These are phyloP conservation scores for Tethya wilhelma DNA, from an alignment of 37 sponge, comb jelly and placozoan species.

Conservation along the genomic window DNA sequence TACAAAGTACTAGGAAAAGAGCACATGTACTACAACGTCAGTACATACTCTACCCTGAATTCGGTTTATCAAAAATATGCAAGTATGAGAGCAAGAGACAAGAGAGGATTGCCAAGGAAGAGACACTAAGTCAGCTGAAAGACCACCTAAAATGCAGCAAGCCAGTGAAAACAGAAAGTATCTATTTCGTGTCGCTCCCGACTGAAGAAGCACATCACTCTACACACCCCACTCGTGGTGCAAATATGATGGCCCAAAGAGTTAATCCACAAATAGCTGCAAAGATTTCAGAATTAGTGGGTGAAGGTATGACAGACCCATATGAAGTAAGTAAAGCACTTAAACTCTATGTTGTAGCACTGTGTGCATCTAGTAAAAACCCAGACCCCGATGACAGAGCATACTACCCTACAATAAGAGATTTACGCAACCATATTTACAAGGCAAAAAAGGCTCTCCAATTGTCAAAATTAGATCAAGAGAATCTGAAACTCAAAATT, in stretches of 20 bases:
- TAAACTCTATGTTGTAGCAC: not conserved
- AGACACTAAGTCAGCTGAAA: not conserved
- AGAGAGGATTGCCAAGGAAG: not conserved
- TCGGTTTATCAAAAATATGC: not conserved
- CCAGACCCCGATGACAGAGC: conserved; percentile 25
- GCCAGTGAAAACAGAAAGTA: not conserved
- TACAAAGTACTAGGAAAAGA: not conserved
- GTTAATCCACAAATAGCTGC: not conserved
- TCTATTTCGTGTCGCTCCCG: not conserved
- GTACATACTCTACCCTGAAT: not conserved
- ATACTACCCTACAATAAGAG: conserved; percentile 19
- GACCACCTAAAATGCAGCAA: not conserved
- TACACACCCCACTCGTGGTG: not conserved
- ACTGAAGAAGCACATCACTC: not conserved
- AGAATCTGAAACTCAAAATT: conserved; percentile 21
- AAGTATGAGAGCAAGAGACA: not conserved
- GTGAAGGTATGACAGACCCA: not conserved
- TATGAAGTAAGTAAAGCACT: not conserved
- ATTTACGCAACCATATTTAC: conserved; percentile 34
- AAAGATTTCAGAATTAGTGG: conserved; percentile 8
- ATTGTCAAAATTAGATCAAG: conserved; percentile 7
- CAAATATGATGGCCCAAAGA: not conserved
- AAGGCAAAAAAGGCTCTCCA: conserved; percentile 3
- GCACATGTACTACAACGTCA: not conserved
- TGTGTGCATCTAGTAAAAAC: not conserved